Evolutionary conservation across 1,140 invertebrate genomes (phyloP).

Genomic region (Latrodectus geometricus): DNA sequence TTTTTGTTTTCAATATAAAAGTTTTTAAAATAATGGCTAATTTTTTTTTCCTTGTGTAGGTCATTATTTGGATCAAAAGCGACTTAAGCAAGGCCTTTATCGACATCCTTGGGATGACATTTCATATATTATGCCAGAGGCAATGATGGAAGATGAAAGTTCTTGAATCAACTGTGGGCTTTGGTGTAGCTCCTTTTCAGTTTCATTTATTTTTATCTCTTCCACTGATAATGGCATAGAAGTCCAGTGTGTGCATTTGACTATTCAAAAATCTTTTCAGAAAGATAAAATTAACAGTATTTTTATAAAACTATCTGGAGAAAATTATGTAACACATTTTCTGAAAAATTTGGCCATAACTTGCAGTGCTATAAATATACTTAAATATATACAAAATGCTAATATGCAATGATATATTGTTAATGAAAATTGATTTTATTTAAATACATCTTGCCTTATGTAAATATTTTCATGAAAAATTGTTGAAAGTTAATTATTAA

Average conservation of each 20-base stretch:
- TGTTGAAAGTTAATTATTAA: background rate
- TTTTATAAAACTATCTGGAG: background rate
- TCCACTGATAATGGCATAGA: background rate
- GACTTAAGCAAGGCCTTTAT: constrained; percentile 98
- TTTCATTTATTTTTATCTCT: background rate
- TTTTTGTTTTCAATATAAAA: no score
- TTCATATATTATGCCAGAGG: constrained; percentile 93
- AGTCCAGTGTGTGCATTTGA: background rate
- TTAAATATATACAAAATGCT: no score
- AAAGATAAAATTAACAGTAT: background rate
- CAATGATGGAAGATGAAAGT: constrained; percentile 54
- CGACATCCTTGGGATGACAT: constrained; percentile 99
- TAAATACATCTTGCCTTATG: background rate
- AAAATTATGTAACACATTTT: background rate
- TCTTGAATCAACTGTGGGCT: background rate
- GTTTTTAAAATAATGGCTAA: background rate
- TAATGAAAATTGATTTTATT: background rate
- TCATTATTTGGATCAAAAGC: constrained; percentile 98
- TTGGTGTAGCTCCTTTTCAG: background rate
- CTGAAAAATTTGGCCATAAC: no score
- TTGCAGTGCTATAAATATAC: no score
- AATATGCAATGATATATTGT: no score
- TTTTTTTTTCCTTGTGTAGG: constrained; percentile 72
- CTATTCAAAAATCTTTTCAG: background rate
- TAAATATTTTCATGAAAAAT: constrained; percentile 1